Percentiles rank a stretch among this genome's conserved stretches.
These are phyloP conservation scores for Aldrovandia affinis DNA, from an alignment of 2,797 vertebrate genomes.

Conservation along the genomic window DNA sequence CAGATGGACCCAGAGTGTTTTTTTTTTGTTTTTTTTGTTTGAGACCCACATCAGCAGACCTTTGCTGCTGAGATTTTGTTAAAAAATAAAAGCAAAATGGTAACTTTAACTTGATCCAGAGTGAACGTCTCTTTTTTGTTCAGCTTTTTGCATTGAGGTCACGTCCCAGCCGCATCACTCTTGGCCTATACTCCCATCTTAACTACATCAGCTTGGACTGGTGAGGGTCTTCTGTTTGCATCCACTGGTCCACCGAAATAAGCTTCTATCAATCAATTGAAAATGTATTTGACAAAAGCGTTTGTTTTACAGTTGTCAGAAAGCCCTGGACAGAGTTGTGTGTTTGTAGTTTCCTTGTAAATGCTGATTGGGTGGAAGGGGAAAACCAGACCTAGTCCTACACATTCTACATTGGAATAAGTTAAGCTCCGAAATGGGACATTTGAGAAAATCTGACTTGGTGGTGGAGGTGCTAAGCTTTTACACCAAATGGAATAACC, in stretches of 20 bases:
- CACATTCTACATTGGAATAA: background rate
- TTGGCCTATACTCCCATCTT: background rate
- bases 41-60: slow-evolving; percentile 54
- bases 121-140: background rate
- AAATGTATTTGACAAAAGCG: no score
- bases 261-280: no score
- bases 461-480: background rate
- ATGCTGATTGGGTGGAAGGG: background rate
- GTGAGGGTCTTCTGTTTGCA: no score
- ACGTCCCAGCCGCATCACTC: background rate
- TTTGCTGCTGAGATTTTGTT: background rate
- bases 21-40: slow-evolving; percentile 38
- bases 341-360: background rate
- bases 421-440: background rate
- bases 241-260: no score
- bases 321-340: no score
- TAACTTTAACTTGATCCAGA: background rate
- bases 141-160: background rate
- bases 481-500: background rate
- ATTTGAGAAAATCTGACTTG: background rate
- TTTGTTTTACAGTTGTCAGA: no score
- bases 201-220: no score
- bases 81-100: background rate
- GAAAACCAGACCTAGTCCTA: background rate
- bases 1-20: no score